Evolutionary conservation across 2,797 vertebrate genomes (phyloP), one percentile per base, ranked within the genome.

Genomic region (Sebastes taczanowskii): DNA sequence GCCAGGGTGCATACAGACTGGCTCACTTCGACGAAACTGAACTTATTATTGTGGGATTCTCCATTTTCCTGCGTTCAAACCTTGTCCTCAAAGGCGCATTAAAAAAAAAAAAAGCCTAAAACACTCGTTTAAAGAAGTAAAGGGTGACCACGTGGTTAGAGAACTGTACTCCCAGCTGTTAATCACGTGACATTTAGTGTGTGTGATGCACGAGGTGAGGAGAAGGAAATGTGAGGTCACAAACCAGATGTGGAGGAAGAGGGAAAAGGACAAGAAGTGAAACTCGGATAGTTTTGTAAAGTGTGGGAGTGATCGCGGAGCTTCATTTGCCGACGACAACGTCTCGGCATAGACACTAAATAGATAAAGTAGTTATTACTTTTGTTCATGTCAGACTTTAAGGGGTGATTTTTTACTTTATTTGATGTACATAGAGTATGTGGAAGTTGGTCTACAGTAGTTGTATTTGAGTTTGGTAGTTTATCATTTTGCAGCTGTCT

Each of bases 271-370:
- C 8, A 35, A 62, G 53, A 86, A 85, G 68, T 81, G 63, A 85
- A 83, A 81, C 69, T 74, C 11, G 1, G 53, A 76, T 53, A 65
- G 56, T 34, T 38, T 71, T 72, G 77, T 34, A 63, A 69, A 32
- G 68, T 56, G 58, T 77, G 62, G 62, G 52, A 60, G 65, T 74
- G 60, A 78, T 56, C 56, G 1, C 6, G 9, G 55, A 80, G 72
- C 71, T 65, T 60, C 3, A 23, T 34, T 60, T 78, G 85, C 86
- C 82, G 78, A 32, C 63, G 65, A 61, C 23, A 34, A 35, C 25
- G 22, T 75, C 77, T 63, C 84, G 68, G 80, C 56, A 63, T 55
- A 53, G 46, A 90, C 86, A 87, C 86, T 86, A 90, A 85, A 38
- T 38, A 79, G 32, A 84, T 29, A 49, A 75, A 78, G 42, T 73